phyloP scores from a whole-genome alignment of 2,113 vertebrate species.

The Pluvianellus socialis region DNA sequence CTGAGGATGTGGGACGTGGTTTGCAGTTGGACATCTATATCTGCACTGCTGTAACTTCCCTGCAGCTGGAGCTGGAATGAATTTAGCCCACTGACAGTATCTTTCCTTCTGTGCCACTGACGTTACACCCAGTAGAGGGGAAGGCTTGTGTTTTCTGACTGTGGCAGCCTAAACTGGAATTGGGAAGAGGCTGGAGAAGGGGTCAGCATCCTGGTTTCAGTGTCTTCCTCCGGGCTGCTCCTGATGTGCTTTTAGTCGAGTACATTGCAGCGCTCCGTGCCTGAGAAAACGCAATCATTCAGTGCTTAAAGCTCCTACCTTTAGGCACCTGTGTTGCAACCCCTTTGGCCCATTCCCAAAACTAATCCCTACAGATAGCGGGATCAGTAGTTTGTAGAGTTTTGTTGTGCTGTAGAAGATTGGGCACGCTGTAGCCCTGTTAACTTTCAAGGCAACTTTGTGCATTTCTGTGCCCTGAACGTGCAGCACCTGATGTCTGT shows the following conservation, averaged over 20 bases:
- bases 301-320: neutral
- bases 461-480: neutral
- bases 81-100: neutral
- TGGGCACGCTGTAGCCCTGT: neutral
- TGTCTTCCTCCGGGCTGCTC: neutral
- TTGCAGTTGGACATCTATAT: conserved; percentile 3
- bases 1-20: conserved; percentile 1
- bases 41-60: neutral
- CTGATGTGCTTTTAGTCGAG: neutral
- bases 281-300: neutral
- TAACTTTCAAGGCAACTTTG: neutral
- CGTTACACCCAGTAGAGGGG: fast-evolving
- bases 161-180: neutral
- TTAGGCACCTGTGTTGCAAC: neutral
- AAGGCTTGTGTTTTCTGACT: neutral
- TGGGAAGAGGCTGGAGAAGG: neutral
- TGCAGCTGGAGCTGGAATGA: neutral
- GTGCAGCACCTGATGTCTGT: fast-evolving
- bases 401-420: neutral
- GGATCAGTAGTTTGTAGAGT: neutral
- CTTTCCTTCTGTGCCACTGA: neutral
- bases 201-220: neutral
- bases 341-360: neutral
- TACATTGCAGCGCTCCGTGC: neutral
- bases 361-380: neutral